Base-by-base conservation (phyloP, 2,113 vertebrate species). In the Tachycineta bicolor region DNA sequence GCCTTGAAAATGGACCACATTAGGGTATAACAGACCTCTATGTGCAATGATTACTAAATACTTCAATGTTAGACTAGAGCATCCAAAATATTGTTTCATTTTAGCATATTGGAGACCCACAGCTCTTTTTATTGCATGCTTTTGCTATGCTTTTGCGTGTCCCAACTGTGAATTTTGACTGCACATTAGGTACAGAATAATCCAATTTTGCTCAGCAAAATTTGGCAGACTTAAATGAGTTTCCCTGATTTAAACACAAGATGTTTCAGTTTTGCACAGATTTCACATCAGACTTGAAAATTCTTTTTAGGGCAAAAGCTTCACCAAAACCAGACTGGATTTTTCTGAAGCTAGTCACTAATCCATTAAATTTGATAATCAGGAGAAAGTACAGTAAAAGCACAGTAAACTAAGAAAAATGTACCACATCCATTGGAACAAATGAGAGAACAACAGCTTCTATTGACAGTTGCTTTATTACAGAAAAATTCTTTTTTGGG, bases 151-250 rank as follows among this genome's bases (percentile, higher is more conserved):
- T 79, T 84, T 64, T 75, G 2, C 91, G 44, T 68, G 44, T 92
- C 92, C 49, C 53, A 68, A 50, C 69, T 87, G 58, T 87, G 83
- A 94, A 75, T 78, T 95, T 89, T 95, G 53, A 71, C 87, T 89
- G 87, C 49, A 21, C 0, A 0, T 91, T 89, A 82, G 62, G 65
- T 82, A 68, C 22, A 44, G 62, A 83, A 87, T 84, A 92, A 94
- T 91, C 77, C 60, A 68, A 24, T 94, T 92, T 94, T 91, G 31
- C 65, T 56, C 67, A 92, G 56, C 41, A 84, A 70, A 87, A 75
- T 52, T 84, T 94, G 89, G 73, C 93, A 84, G 69, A 52, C 60
- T 52, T 29, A 59, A 25, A 33, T 31, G 26, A 55, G 31, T 94
- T 94, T 87, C 44, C 60, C 74, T 49, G 24, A 75, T 77, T 84